phyloP scores from a whole-genome alignment of 1,140 invertebrate species.

The Elysia chlorotica region DNA sequence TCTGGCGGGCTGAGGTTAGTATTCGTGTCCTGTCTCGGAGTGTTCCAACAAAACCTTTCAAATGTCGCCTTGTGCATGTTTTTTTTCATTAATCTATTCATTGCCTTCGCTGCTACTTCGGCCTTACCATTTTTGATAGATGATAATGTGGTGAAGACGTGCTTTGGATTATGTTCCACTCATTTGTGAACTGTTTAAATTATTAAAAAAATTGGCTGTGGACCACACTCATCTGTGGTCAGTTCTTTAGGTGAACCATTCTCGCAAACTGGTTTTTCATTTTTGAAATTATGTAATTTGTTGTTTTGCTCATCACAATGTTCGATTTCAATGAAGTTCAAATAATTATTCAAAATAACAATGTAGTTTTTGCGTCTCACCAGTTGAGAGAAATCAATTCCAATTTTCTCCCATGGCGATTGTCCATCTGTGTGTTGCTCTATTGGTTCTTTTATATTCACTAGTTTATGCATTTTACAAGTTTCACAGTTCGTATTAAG shows the following conservation, averaged over 20 bases:
- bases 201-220: conserved; percentile 9
- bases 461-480: conserved; percentile 28
- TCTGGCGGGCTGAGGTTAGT: conserved; percentile 31
- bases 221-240: conserved; percentile 34
- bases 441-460: conserved; percentile 26
- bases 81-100: conserved; percentile 35
- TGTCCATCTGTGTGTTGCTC: conserved; percentile 26
- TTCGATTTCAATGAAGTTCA: conserved; percentile 60
- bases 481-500: conserved; percentile 32
- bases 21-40: conserved; percentile 33
- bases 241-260: conserved; percentile 31
- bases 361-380: conserved; percentile 33
- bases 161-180: conserved; percentile 21
- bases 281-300: conserved; percentile 18
- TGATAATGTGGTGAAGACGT: conserved; percentile 28
- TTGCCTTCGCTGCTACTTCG: conserved; percentile 34
- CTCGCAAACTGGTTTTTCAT: conserved; percentile 35
- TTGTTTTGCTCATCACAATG: conserved; percentile 20
- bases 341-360: conserved; percentile 34
- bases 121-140: conserved; percentile 35
- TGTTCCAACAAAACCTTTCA: conserved; percentile 32
- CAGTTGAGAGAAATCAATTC: conserved; percentile 35
- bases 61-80: conserved; percentile 16
- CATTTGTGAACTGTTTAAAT: conserved; percentile 3
- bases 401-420: conserved; percentile 41